Percentiles rank a stretch among this genome's conserved stretches.
Conservation (phyloP, 2,888 invertebrate genomes). For the Malacosoma neustria region DNA sequence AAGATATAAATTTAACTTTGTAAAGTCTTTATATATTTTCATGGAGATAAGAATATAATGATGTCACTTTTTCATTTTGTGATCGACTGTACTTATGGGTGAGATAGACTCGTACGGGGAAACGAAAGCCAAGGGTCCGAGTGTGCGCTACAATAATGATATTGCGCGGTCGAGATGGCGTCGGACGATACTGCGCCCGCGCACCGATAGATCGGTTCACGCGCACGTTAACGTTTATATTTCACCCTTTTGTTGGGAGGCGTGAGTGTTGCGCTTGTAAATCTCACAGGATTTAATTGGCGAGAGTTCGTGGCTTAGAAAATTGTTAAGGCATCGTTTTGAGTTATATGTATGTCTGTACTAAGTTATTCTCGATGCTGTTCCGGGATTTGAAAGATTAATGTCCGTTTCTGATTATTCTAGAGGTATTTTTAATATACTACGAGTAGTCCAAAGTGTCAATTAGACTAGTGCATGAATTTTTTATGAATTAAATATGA, state of each 20-base stretch:
- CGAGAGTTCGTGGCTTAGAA: constrained; percentile 31
- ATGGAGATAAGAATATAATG: no score
- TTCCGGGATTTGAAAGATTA: neutral
- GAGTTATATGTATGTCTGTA: constrained; percentile 11
- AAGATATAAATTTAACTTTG: no score
- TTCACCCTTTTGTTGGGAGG: constrained; percentile 30
- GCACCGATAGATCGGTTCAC: constrained; percentile 8
- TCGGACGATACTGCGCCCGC: constrained; percentile 12
- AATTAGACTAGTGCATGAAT: no score
- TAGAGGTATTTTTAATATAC: no score
- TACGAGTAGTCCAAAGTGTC: no score
- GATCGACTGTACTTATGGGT: neutral
- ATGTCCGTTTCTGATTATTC: no score
- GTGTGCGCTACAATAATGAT: constrained; percentile 54
- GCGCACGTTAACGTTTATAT: constrained; percentile 30
- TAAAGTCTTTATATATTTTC: no score
- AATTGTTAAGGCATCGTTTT: constrained; percentile 15
- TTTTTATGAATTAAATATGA: no score
- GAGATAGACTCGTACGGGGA: constrained; percentile 7
- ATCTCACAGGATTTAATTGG: constrained; percentile 52
- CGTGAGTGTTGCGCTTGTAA: constrained; percentile 50
- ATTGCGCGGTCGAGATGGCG: constrained; percentile 21
- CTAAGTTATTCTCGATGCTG: neutral
- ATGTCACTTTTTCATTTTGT: no score
- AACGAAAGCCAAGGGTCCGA: constrained; percentile 10